Evolutionary conservation across 2,797 vertebrate species (phyloP), one percentile per base, ranked within the genome.

Genomic region (Lacerta agilis): DNA sequence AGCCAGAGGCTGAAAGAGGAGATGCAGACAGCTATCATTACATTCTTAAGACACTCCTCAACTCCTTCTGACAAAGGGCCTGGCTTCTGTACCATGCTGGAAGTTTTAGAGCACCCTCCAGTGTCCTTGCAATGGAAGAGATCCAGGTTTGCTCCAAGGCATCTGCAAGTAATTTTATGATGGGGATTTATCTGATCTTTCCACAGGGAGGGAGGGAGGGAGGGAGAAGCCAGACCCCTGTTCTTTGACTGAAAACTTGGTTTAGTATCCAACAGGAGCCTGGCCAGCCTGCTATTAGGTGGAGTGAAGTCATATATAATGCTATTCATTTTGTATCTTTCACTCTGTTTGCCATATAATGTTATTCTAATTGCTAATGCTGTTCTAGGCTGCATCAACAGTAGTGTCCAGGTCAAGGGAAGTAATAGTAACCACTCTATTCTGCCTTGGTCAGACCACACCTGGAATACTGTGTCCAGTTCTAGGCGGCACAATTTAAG

Each of bases 101-200:
- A 17, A 58, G 41, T 2, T 1, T 36, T 79, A 1, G 0, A 33
- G 43, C 81, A 90, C 82, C 58, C 72, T 36, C 71, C 61, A 1
- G 0, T 79, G 81, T 29, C 76, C 78, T 81, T 69, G 0, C 8
- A 33, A 73, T 71, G 89, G 79, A 93, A 88, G 79, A 15, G 0
- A 73, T 2, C 43, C 0, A 71, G 43, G 15, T 41, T 69, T 78
- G 27, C 2, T 86, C 61, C 0, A 38, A 33, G 1, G 80, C 66
- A 85, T 64, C 58, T 66, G 29, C 38, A 64, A 87, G 67, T 25
- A 3, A 25, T 79, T 64, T 83, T 8, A 61, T 69, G 82, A n/a
- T 72, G 45, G n/a, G 6, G 18, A 36, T 61, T 58, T 64, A 79
- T 71, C 77, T 77, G 83, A 36, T 61, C 38, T 89, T 80, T 81